Base-by-base conservation (phyloP, 2,113 vertebrate species). In the Athene cunicularia region DNA sequence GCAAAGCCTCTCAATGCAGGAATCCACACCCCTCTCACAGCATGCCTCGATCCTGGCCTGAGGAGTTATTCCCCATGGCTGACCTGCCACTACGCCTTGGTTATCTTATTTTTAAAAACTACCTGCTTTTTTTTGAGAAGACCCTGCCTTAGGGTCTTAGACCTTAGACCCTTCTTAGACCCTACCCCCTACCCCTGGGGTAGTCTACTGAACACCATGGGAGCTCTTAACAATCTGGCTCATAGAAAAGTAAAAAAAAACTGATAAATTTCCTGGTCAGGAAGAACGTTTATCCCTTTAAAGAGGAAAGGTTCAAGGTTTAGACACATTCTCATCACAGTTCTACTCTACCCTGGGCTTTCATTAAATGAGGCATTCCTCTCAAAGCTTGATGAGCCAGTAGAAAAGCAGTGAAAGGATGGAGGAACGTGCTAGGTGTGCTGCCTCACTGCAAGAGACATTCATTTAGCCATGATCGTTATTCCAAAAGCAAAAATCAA, bases 211-310 rank as follows among this genome's bases (percentile, higher is more conserved):
- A 60, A 49, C 16, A 17, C 18, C 0, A 0, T 14, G 32, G 59
- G 14, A 80, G 35, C 33, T 64, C 0, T 0, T 14, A 32, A 23
- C 30, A 39, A 11, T 26, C 24, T 47, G 22, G 18, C 24, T 83
- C 33, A 45, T 6, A 47, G 47, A 37, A 86, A 72, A 75, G 17
- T 19, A 22, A 70, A 80, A 60, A 60, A 59, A 20, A 47, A 33
- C 63, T 66, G 43, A 74, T 11, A 87, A 67, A 80, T 75, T 60
- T 32, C 19, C 27, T 72, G 49, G 30, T 59, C 60, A 60, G 66
- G 37, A 94, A 85, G 49, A 63, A 84, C 37, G 4, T 7, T 75
- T 5, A 24, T 35, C 14, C 45, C 11, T 75, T 68, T 17, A 27
- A 59, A 82, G 39, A 24, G 52, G 28, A 63, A 72, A 90, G 8